These are phyloP conservation scores for Azemiops feae DNA, from an alignment of 2,113 vertebrate species.

Conservation along the genomic window DNA sequence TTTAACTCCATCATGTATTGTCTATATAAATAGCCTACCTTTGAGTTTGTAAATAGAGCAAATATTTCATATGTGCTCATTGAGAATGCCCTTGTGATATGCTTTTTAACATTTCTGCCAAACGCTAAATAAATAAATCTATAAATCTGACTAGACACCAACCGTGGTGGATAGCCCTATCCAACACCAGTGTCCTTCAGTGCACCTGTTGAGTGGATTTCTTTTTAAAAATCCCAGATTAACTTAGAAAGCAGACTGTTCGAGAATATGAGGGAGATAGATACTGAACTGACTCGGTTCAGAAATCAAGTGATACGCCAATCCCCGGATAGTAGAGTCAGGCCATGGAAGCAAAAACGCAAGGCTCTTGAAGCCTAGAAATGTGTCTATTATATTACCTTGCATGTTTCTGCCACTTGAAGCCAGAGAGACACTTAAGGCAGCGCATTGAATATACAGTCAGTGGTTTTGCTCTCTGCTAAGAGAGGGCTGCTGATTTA, in stretches of 20 bases:
- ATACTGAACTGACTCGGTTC: background rate
- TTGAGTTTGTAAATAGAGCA: too few species aligned
- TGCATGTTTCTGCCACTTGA: background rate
- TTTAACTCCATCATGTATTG: too few species aligned
- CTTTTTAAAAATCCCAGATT: background rate
- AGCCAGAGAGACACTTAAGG: background rate
- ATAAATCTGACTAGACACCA: background rate
- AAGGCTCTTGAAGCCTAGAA: background rate
- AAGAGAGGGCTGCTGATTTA: slow-evolving; percentile 14
- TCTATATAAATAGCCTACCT: too few species aligned
- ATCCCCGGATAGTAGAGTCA: background rate
- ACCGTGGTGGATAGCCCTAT: background rate
- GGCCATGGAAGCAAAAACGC: background rate
- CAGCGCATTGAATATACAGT: background rate
- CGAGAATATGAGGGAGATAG: background rate
- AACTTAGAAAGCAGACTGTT: background rate
- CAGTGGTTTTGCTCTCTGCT: background rate
- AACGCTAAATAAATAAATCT: background rate
- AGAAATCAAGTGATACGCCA: background rate
- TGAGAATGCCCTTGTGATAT: too few species aligned
- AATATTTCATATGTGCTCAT: too few species aligned
- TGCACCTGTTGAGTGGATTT: background rate
- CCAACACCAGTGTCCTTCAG: background rate
- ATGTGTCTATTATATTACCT: background rate
- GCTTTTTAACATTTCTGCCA: background rate